These are phyloP conservation scores for Galbula dea DNA, from an alignment of 2,113 vertebrate species.

Conservation along the genomic window DNA sequence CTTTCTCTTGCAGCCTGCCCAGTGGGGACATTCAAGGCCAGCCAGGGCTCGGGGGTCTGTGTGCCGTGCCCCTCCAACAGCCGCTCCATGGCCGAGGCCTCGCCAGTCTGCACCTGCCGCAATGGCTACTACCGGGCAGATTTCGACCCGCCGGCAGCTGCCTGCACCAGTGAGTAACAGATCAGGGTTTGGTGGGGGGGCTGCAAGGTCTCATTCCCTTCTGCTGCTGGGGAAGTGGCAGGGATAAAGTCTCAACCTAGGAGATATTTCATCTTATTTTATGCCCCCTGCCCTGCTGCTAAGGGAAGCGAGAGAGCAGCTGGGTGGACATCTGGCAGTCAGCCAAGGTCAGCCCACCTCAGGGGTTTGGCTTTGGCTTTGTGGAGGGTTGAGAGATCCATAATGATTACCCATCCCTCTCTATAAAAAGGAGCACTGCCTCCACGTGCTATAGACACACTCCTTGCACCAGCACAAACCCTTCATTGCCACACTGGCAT, in stretches of 20 bases:
- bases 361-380: background rate
- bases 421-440: rapidly evolving
- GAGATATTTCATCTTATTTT: background rate
- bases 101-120: conserved; percentile 89
- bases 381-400: rapidly evolving
- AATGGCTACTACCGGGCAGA: conserved; percentile 94
- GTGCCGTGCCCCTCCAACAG: conserved; percentile 91
- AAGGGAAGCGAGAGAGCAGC: rapidly evolving
- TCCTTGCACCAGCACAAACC: rapidly evolving
- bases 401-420: background rate
- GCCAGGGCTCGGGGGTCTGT: conserved; percentile 86
- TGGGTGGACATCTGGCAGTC: background rate
- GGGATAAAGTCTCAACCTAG: rapidly evolving
- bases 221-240: rapidly evolving
- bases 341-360: rapidly evolving
- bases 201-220: background rate
- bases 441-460: background rate
- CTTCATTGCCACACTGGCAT: rapidly evolving
- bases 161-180: conserved; percentile 92
- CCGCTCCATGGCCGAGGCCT: conserved; percentile 87
- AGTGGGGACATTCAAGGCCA: conserved; percentile 93
- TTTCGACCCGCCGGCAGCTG: conserved; percentile 84
- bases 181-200: rapidly evolving
- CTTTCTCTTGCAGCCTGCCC: conserved; percentile 85
- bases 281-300: rapidly evolving